Conservation (phyloP, 64 coral and sea anemone genomes). For the Orbicella faveolata region DNA sequence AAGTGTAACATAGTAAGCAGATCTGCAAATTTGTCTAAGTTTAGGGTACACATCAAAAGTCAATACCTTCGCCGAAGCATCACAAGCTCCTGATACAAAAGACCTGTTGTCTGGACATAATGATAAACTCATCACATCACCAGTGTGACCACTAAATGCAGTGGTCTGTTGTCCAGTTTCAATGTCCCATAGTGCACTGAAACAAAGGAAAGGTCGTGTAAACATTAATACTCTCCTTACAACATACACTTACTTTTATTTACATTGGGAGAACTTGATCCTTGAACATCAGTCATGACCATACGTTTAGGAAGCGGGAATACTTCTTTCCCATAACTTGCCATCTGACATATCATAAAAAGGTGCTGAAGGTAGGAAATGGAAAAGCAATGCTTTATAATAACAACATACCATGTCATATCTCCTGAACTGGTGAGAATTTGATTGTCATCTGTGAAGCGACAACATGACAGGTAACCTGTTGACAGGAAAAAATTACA, state of each 20-base stretch:
- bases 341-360: too few species aligned
- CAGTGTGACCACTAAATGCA: conserved; percentile 93
- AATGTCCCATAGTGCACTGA: conserved; percentile 94
- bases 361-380: too few species aligned
- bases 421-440: conserved; percentile 99
- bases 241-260: too few species aligned
- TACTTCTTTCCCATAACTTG: too few species aligned
- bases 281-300: too few species aligned
- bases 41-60: background rate
- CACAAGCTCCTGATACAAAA: conserved; percentile 98
- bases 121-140: conserved; percentile 97
- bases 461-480: conserved; percentile 99
- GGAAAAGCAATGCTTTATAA: too few species aligned
- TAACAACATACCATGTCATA: conserved; percentile 86
- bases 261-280: too few species aligned
- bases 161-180: conserved; percentile 97
- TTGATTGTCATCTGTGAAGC: conserved; percentile 96
- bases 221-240: background rate
- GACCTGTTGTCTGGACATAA: conserved; percentile 80
- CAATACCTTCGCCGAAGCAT: conserved; percentile 98
- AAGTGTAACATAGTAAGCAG: too few species aligned
- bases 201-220: background rate
- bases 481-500: background rate
- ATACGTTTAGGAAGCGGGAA: too few species aligned
- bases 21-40: too few species aligned